Conservation (phyloP, 1,140 invertebrate genomes). For the Archivesica marissinica region DNA sequence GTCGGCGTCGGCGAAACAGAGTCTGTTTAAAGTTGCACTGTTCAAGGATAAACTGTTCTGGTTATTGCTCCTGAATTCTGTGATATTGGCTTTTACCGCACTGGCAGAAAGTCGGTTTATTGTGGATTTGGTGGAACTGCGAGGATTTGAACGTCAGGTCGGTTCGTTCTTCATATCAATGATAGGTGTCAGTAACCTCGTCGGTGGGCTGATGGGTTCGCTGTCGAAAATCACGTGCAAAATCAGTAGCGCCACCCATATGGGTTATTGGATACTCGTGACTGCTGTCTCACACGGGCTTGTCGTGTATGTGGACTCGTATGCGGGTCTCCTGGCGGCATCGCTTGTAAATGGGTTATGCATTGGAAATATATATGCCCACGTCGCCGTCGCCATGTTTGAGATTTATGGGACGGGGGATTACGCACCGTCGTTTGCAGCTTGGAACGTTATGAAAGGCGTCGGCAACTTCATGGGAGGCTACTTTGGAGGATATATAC, state of each 20-base stretch:
- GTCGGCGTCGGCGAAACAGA: slow-evolving; percentile 25
- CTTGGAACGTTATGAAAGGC: slow-evolving; percentile 46
- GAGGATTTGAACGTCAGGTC: slow-evolving; percentile 18
- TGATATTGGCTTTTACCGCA: slow-evolving; percentile 41
- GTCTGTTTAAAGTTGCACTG: slow-evolving; percentile 12
- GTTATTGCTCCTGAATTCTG: slow-evolving; percentile 36
- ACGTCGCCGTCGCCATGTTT: slow-evolving; percentile 38
- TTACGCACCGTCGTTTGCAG: slow-evolving; percentile 43
- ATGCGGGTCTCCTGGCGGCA: slow-evolving; percentile 3
- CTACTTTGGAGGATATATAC: slow-evolving; percentile 19
- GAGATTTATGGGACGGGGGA: slow-evolving; percentile 49
- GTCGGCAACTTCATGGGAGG: slow-evolving; percentile 46
- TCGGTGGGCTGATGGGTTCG: slow-evolving; percentile 24
- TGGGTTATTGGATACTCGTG: slow-evolving; percentile 26
- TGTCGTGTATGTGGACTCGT: slow-evolving; percentile 33
- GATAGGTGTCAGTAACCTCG: slow-evolving; percentile 31
- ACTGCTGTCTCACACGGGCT: neutral
- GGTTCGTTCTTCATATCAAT: slow-evolving; percentile 38
- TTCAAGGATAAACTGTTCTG: slow-evolving; percentile 33
- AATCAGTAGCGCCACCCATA: slow-evolving; percentile 33
- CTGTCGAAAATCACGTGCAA: slow-evolving; percentile 20
- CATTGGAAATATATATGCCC: slow-evolving; percentile 47
- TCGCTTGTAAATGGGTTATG: slow-evolving; percentile 33
- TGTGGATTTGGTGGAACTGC: slow-evolving; percentile 25
- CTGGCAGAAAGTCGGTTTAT: slow-evolving; percentile 49